Evolutionary conservation across 2,888 invertebrate species (phyloP).

Genomic region (Rhamnusium bicolor): DNA sequence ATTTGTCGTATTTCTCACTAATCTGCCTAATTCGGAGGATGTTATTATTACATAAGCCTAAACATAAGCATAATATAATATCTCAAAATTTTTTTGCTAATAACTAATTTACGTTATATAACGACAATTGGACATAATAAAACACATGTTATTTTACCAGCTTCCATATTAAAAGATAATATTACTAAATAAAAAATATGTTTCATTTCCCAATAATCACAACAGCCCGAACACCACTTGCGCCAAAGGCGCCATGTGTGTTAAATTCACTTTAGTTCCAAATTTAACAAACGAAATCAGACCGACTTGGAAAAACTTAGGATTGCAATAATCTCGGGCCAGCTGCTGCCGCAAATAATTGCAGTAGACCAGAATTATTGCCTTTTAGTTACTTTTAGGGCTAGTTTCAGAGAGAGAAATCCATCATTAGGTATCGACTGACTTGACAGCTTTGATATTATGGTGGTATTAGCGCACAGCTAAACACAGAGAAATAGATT

Average conservation of each 20-base stretch:
- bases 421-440: constrained; percentile 56
- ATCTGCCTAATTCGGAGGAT: too few relatives aligned
- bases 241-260: constrained; percentile 55
- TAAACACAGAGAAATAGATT: constrained; percentile 42
- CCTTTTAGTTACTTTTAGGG: constrained; percentile 59
- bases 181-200: constrained; percentile 15
- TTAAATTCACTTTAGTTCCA: constrained; percentile 47
- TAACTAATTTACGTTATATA: not conserved
- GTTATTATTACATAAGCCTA: too few relatives aligned
- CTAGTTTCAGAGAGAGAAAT: constrained; percentile 46
- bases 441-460: constrained; percentile 49
- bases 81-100: not conserved
- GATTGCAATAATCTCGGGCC: constrained; percentile 61
- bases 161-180: constrained; percentile 1
- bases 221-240: constrained; percentile 31
- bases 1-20: too few relatives aligned
- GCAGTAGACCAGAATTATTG: constrained; percentile 60
- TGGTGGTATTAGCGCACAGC: constrained; percentile 40
- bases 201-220: constrained; percentile 28
- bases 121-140: not conserved
- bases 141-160: not conserved
- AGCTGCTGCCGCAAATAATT: constrained; percentile 63
- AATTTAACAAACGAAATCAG: constrained; percentile 47
- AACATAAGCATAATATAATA: not conserved
- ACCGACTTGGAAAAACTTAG: constrained; percentile 46